Base-by-base conservation (phyloP, 2,113 vertebrate genomes). In the Leptocoma aspasia region DNA sequence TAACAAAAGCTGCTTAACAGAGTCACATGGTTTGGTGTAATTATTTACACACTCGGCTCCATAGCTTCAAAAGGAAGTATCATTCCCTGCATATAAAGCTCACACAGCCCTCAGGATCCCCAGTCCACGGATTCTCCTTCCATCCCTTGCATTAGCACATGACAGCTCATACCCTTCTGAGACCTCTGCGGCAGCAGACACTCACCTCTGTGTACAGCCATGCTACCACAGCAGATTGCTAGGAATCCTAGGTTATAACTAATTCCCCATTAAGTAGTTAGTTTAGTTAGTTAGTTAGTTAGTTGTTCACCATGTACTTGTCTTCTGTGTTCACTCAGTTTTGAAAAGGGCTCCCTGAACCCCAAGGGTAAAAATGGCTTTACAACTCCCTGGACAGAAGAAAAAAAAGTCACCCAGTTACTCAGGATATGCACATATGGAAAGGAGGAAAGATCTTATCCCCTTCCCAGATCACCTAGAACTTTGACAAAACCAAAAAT, bases 121-220 rank as follows among this genome's bases (percentile, higher is more conserved):
- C 0, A 0, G 73, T 19, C 61, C 63, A 15, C 0, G 0, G 56
- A 42, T 93, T 72, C 57, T 69, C 24, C 70, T 79, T 63, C 56
- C 42, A 54, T 22, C 8, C 50, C 61, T 61, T 52, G n/a, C 24
- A 42, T n/a, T 41, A 66, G 24, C 15, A 47, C 17, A 1, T 17
- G n/a, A 59, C 47, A 70, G 57, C 17, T 86, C 57, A 57, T 12
- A 68, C n/a, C 33, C 87, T 76, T 52, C 42, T 54, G 69, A 47
- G 52, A 78, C 33, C 64, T 57, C 76, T 47, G 30, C 10, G 64
- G 28, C n/a, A 49, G 41, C 31, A 70, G 53, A 89, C 50, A 54
- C 11, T 27, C 39, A 63, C 8, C 27, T 76, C 45, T 60, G 37
- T 15, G 21, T 5, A 60, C 24, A 41, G 49, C 41, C 41, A 57